Conservation (phyloP, 2,797 vertebrate species). For the Telmatherina bonti region DNA sequence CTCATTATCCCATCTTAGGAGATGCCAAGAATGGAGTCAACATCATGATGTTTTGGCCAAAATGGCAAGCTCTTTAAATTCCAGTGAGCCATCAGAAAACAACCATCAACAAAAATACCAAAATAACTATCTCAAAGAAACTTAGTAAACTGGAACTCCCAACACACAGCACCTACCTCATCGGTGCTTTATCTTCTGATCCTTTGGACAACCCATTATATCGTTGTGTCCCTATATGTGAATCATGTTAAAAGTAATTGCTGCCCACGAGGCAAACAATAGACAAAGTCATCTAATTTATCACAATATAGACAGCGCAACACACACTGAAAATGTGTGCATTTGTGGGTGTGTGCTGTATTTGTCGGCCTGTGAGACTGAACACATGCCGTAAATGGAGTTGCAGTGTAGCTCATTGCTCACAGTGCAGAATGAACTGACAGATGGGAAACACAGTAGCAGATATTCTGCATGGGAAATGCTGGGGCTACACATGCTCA, state of each 20-base stretch:
- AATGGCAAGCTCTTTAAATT: neutral
- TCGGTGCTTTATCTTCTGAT: conserved; percentile 7
- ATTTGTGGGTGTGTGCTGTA: neutral
- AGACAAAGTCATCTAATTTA: conserved; percentile 51
- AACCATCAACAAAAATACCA: neutral
- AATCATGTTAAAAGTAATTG: conserved; percentile 52
- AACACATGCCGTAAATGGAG: conserved; percentile 28
- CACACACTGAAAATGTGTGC: neutral
- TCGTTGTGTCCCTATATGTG: conserved; percentile 11
- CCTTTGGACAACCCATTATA: conserved; percentile 8
- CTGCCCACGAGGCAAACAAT: conserved; percentile 36
- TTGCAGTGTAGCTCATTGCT: conserved; percentile 27
- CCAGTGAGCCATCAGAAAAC: neutral
- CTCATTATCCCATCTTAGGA: no score
- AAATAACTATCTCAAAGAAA: neutral
- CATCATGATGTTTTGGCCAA: no score
- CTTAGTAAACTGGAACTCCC: no score
- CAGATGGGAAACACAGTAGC: conserved; percentile 30
- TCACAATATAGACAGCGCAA: conserved; percentile 44
- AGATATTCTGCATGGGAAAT: conserved; percentile 48
- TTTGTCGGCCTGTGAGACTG: conserved; percentile 15
- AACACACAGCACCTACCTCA: neutral
- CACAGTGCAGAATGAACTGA: conserved; percentile 32
- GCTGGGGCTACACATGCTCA: conserved; percentile 29
- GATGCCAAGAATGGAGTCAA: no score